phyloP scores from a whole-genome alignment of 2,797 vertebrate genomes.

The Rhincodon typus region DNA sequence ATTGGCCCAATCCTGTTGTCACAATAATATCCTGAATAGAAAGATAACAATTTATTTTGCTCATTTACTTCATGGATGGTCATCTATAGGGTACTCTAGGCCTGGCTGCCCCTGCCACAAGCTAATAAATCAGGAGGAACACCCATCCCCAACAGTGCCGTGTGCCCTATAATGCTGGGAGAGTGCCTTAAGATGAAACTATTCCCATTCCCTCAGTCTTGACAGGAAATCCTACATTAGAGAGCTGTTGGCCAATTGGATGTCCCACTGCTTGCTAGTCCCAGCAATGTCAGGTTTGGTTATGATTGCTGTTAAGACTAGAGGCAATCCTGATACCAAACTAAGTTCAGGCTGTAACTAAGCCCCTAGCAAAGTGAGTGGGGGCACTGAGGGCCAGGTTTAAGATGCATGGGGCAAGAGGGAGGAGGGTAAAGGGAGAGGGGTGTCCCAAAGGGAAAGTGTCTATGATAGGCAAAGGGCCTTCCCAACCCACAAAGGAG shows the following conservation, averaged over 20 bases:
- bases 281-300: background rate
- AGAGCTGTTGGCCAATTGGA: background rate
- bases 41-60: background rate
- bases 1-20: slow-evolving; percentile 55
- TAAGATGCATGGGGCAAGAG: no score
- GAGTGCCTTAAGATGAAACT: background rate
- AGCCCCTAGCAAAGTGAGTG: background rate
- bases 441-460: no score
- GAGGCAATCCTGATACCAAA: background rate
- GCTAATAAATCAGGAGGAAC: background rate
- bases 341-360: no score
- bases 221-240: no score
- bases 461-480: no score
- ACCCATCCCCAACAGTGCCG: background rate
- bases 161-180: background rate
- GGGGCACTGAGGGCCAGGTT: no score
- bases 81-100: background rate
- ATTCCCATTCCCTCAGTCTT: no score
- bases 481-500: no score
- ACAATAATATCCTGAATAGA: slow-evolving; percentile 73
- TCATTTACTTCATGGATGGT: background rate
- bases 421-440: no score
- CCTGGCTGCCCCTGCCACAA: no score
- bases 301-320: no score
- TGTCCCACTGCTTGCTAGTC: no score